These are phyloP conservation scores for Drosophila kuntzei DNA, from an alignment of 2,888 invertebrate genomes.

Conservation along the genomic window DNA sequence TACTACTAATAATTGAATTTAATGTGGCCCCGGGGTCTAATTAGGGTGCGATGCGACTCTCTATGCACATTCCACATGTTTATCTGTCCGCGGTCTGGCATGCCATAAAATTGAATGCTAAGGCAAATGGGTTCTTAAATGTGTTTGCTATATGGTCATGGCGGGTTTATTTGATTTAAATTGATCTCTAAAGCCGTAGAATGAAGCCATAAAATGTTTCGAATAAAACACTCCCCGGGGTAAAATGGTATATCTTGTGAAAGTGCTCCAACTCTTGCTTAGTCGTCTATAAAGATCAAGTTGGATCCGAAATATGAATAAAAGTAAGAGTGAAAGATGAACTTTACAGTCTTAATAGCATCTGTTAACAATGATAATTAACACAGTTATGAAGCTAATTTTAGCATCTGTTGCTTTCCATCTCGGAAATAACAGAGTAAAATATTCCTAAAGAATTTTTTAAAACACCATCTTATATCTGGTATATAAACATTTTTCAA, in stretches of 20 bases:
- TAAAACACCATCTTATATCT: no score
- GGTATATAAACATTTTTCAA: no score
- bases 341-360: slow-evolving; percentile 9
- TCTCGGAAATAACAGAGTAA: not conserved
- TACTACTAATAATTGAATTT: slow-evolving; percentile 68
- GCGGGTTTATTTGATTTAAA: slow-evolving; percentile 74
- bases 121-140: slow-evolving; percentile 52
- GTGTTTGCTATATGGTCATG: slow-evolving; percentile 41
- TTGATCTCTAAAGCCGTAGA: slow-evolving; percentile 70
- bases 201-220: slow-evolving; percentile 56
- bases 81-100: slow-evolving; percentile 38
- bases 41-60: slow-evolving; percentile 46
- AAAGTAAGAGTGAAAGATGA: slow-evolving; percentile 30
- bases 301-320: slow-evolving; percentile 1
- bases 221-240: slow-evolving; percentile 11
- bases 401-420: not conserved
- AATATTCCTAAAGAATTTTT: not conserved
- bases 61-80: slow-evolving; percentile 62
- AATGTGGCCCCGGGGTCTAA: slow-evolving; percentile 72
- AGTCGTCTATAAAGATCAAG: slow-evolving; percentile 17
- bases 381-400: slow-evolving; percentile 5
- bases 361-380: slow-evolving; percentile 44
- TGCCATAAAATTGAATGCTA: slow-evolving; percentile 54
- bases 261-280: slow-evolving; percentile 32
- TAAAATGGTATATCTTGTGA: slow-evolving; percentile 29